phyloP scores from a whole-genome alignment of 2,888 invertebrate genomes.

The Lydus trimaculatus region DNA sequence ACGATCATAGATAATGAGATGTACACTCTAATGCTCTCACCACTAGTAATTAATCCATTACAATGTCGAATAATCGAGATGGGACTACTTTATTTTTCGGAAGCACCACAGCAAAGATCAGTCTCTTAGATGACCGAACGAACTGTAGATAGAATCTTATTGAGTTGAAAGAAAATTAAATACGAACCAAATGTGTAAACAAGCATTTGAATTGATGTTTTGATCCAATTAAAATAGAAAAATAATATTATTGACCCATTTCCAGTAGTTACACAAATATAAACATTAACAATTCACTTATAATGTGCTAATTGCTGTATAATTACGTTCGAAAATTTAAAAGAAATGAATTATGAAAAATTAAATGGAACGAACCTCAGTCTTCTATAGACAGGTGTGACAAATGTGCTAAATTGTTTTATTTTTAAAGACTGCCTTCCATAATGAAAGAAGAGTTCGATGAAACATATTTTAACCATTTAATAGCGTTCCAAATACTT shows the following conservation, averaged over 20 bases:
- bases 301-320: neutral
- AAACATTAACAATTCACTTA: neutral
- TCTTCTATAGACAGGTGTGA: no score
- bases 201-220: neutral
- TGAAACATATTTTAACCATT: neutral
- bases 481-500: neutral
- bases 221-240: constrained; percentile 1
- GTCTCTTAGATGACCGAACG: neutral
- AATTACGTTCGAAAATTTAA: no score
- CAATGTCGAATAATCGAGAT: no score
- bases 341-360: no score
- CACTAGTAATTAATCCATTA: no score
- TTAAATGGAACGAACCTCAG: no score
- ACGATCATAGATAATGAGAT: no score
- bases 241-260: neutral
- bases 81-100: no score
- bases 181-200: neutral
- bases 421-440: neutral
- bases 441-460: neutral
- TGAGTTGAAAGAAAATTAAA: neutral
- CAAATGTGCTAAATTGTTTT: no score
- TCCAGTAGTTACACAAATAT: no score
- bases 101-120: neutral
- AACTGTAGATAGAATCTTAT: neutral
- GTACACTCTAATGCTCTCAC: no score